Base-by-base conservation (phyloP, 2,113 vertebrate species). In the Sitta europaea region DNA sequence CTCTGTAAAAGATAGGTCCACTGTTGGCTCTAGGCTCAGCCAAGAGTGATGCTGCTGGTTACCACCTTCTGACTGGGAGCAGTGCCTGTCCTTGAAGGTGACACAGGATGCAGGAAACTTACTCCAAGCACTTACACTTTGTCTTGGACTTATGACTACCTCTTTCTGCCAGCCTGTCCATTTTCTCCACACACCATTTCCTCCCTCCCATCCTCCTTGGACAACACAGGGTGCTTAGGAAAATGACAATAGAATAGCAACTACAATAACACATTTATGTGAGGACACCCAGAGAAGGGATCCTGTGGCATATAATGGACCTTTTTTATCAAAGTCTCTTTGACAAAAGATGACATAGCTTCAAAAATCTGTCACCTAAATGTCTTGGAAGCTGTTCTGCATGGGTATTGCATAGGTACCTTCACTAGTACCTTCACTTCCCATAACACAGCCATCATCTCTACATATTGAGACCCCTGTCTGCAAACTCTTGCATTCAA, bases 21-120 rank as follows among this genome's bases (percentile, higher is more conserved):
- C 0, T 0, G 13, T 14, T 65, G n/a, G 7, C 25, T 73, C 7
- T 38, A 74, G 24, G n/a, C 27, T 66, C 29, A 66, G 29, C 6
- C 42, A 68, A 33, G 45, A 70, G 25, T 22, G 27, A 47, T 92
- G 47, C 6, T 84, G 24, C 53, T 53, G 27, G 17, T 40, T 45
- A 71, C 23, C 33, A 47, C 28, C 14, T 57, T 66, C 51, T 58
- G 67, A 53, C 5, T 29, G 35, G 63, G 35, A 86, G 17, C 25
- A 93, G 10, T 12, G 20, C 7, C 13, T 71, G 21, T 22, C n/a
- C 13, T 63, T 47, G 14, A 89, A 67, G 28, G 51, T 38, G 33
- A 45, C 0, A 2, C 6, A 57, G 16, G n/a, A 20, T 21, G 13
- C 28, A 79, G 28, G 22, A 78, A 74, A 47, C 40, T 68, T 63